A percentile compares a stretch with the other conserved stretches of the same genome.
phyloP scores from a whole-genome alignment of 2,113 vertebrate species.

The Pluvianellus socialis region DNA sequence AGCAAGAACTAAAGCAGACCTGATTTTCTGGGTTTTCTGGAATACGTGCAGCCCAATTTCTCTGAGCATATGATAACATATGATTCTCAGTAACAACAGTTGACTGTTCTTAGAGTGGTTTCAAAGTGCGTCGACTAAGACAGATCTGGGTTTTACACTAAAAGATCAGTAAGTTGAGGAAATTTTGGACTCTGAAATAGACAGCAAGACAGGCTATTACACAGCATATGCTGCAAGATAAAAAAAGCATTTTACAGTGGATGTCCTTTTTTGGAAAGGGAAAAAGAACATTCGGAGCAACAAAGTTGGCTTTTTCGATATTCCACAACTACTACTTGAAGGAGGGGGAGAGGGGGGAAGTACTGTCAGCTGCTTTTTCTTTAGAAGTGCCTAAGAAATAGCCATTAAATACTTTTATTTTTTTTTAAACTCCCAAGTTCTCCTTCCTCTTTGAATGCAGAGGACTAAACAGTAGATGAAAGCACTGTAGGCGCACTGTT shows the following conservation, averaged over 20 bases:
- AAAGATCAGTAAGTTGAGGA: background rate
- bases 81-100: background rate
- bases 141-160: background rate
- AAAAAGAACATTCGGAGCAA: background rate
- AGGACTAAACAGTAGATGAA: background rate
- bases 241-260: background rate
- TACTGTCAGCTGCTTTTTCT: background rate
- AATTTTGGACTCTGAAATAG: background rate
- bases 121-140: background rate
- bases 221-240: background rate
- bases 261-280: background rate
- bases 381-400: background rate
- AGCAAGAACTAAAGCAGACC: background rate
- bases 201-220: background rate
- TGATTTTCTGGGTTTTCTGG: background rate
- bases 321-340: background rate
- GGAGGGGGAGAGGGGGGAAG: background rate
- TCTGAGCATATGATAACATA: background rate
- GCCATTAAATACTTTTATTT: background rate
- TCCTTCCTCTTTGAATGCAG: background rate
- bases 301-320: background rate
- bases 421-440: background rate
- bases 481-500: background rate
- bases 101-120: background rate
- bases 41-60: background rate